Evolutionary conservation across 2,888 invertebrate genomes (phyloP).

Genomic region (Ophioninae sp.): DNA sequence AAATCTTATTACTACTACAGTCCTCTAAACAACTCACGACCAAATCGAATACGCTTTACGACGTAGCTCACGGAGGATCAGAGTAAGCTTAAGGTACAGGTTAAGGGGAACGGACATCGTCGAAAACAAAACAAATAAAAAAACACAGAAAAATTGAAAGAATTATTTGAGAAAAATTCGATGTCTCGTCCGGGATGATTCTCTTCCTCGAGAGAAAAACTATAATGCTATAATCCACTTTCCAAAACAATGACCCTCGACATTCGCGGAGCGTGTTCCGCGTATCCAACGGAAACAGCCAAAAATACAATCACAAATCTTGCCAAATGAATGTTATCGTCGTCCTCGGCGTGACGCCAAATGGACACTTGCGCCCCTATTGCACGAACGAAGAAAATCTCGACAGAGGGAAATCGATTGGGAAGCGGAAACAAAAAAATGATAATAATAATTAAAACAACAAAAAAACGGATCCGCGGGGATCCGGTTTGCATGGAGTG

Average conservation of each 20-base stretch:
- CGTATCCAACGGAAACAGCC: constrained; percentile 19
- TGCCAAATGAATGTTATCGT: constrained; percentile 51
- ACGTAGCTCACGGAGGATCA: constrained; percentile 17
- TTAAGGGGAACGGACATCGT: constrained; percentile 26
- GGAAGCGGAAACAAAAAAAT: constrained; percentile 24
- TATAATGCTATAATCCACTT: not conserved
- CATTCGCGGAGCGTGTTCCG: not conserved
- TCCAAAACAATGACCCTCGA: not conserved
- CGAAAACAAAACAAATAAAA: constrained; percentile 5
- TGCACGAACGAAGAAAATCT: not conserved
- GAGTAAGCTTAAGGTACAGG: constrained; percentile 50
- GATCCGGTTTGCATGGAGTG: constrained; percentile 69
- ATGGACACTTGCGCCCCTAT: not conserved
- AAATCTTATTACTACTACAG: constrained; percentile 3
- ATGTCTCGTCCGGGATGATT: not conserved
- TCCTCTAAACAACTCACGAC: not conserved
- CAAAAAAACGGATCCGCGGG: not conserved
- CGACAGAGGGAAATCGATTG: constrained; percentile 5
- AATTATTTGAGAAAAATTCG: no score
- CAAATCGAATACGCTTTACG: constrained; percentile 4
- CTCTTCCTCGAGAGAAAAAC: not conserved
- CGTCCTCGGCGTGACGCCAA: constrained; percentile 2
- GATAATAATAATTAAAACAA: constrained; percentile 18
- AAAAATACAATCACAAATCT: constrained; percentile 51
- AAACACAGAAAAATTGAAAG: no score